Base-by-base conservation (phyloP, 2,888 invertebrate species). In the Ichneumoninae sp. region DNA sequence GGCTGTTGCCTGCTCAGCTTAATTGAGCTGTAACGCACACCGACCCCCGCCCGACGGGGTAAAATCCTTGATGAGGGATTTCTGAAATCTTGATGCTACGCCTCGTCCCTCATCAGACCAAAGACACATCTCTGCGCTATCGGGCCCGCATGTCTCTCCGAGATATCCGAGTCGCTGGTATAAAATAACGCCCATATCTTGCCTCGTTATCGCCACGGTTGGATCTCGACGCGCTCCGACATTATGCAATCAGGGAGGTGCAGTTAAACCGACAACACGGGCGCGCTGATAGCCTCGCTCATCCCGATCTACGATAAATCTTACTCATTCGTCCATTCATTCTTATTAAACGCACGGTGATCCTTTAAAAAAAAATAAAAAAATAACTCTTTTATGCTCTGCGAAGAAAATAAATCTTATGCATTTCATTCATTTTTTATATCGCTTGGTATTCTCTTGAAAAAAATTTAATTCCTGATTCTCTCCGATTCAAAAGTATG, bases 1-100 rank as follows among this genome's bases (percentile, higher is more conserved):
- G 77, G 44, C 83, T 79, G 69, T 63, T 73, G 73, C 83, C 77
- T 69, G 83, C 89, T 91, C 90, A 89, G 91, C 90, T 91, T 91
- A 90, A 91, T 91, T 91, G 89, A 90, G 90, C 89, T 91, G 90
- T 89, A 90, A 91, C 88, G 22, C 26, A 10, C 26, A 57, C 26
- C 13, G 10, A 26, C 10, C 26, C 26, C 10, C 57, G 44, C 57
- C 4, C 63, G 19, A 4, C 22, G 13, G 26, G 30, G 30, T 4
- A 57, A 47, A 47, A 19, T 5, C 60, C 19, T 47, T 63, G 74
- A 57, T 80, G 77, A 57, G 57, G 57, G 70, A 70, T 83, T 83
- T 83, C 66, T 60, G 68, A 36, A 68, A 81, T 83, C 22, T 71
- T 73, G 60, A 66, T 68, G 13, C 57, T 26, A 57, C 57, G 57